Percentiles rank a stretch among this genome's conserved stretches.
These are phyloP conservation scores for Sarotherodon lohbergeri DNA, from an alignment of 2,113 vertebrate species.

Conservation along the genomic window DNA sequence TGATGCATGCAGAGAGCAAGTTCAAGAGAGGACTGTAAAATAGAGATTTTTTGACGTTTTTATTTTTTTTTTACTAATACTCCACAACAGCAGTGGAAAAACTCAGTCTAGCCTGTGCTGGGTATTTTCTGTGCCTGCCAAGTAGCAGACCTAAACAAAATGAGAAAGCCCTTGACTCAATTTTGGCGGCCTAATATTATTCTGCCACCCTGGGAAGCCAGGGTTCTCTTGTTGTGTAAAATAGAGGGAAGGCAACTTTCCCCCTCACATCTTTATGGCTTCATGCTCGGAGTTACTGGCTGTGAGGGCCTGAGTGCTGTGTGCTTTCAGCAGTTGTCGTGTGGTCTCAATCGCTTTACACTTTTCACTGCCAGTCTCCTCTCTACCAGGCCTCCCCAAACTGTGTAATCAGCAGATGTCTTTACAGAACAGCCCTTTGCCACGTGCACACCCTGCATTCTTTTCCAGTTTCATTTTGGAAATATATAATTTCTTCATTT, in stretches of 20 bases:
- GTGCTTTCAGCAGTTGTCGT: conserved; percentile 58
- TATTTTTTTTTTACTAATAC: not conserved
- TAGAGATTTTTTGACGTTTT: not conserved
- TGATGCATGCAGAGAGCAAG: not conserved
- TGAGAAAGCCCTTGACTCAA: conserved; percentile 43
- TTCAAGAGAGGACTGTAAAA: not conserved
- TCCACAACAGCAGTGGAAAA: conserved; percentile 3
- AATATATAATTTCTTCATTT: conserved; percentile 33
- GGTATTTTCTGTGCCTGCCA: conserved; percentile 21
- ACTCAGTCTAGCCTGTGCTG: not conserved
- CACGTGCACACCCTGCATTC: conserved; percentile 40
- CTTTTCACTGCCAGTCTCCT: conserved; percentile 59
- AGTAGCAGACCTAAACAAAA: conserved; percentile 29
- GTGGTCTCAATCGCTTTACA: conserved; percentile 66
- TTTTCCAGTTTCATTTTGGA: conserved; percentile 58
- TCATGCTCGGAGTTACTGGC: conserved; percentile 51
- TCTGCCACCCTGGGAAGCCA: conserved; percentile 46
- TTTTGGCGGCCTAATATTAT: conserved; percentile 46
- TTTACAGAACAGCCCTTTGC: conserved; percentile 60
- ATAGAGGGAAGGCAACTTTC: conserved; percentile 52
- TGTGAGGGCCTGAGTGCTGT: conserved; percentile 42
- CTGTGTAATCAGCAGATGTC: conserved; percentile 76
- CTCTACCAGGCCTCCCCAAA: conserved; percentile 60
- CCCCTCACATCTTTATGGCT: conserved; percentile 48
- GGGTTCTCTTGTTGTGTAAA: conserved; percentile 49